Percentiles rank a stretch among this genome's conserved stretches.
Evolutionary conservation across 2,113 vertebrate species (phyloP).

Genomic region (Falco punctatus): DNA sequence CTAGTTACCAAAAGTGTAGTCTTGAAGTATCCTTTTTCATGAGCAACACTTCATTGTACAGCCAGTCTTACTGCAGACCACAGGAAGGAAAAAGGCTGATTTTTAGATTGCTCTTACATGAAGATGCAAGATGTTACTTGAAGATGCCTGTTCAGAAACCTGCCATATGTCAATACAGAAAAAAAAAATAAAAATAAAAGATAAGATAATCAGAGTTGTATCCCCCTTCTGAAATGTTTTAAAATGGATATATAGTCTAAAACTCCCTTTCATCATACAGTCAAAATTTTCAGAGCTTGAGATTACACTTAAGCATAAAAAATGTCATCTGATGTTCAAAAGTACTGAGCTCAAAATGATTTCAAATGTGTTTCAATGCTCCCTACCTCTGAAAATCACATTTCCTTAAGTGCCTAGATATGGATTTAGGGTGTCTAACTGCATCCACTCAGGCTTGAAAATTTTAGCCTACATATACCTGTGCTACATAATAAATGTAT

Average conservation of each 20-base stretch:
- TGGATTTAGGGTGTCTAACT: conserved; percentile 22
- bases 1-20: not conserved
- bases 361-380: not conserved
- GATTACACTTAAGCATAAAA: conserved; percentile 33
- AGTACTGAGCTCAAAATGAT: not conserved
- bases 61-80: not conserved
- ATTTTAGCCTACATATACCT: conserved; percentile 38
- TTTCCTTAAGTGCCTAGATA: conserved; percentile 30
- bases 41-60: not conserved
- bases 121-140: not conserved
- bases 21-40: not conserved
- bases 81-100: not conserved
- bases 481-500: conserved; percentile 45
- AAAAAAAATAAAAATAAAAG: not conserved
- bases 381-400: not conserved
- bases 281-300: conserved; percentile 36
- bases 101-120: not conserved
- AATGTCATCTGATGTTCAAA: not conserved
- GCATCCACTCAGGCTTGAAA: conserved; percentile 28
- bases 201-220: not conserved
- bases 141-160: not conserved
- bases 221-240: not conserved
- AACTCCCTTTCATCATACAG: not conserved
- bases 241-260: not conserved
- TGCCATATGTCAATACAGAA: not conserved